These are phyloP conservation scores for Drosophila tripunctata DNA, from an alignment of 2,888 invertebrate species.

Conservation along the genomic window DNA sequence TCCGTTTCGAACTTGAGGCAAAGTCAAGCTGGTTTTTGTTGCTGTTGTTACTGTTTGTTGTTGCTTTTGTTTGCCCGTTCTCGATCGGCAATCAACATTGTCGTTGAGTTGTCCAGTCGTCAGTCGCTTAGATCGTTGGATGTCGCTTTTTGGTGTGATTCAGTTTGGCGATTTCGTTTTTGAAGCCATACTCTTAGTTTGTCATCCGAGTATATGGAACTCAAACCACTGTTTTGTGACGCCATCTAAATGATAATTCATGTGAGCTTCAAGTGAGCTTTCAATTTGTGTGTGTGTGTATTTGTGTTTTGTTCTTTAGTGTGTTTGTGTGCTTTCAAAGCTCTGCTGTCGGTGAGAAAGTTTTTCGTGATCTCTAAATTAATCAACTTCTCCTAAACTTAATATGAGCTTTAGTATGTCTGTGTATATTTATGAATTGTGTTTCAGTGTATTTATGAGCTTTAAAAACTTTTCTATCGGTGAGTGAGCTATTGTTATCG, in stretches of 20 bases:
- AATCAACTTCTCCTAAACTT: too few relatives aligned
- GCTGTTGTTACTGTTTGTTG: slow-evolving; percentile 12
- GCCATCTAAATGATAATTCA: background rate
- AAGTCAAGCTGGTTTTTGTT: slow-evolving; percentile 45
- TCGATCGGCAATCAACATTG: slow-evolving; percentile 40
- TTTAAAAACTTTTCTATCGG: background rate
- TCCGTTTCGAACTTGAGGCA: slow-evolving; percentile 53
- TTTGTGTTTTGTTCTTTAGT: background rate
- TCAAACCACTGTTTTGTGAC: background rate
- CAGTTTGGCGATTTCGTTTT: slow-evolving; percentile 36
- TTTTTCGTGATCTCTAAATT: too few relatives aligned
- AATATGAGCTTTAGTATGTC: too few relatives aligned
- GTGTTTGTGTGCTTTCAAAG: background rate
- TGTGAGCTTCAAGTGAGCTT: background rate
- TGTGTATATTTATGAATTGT: too few relatives aligned
- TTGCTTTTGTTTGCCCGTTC: slow-evolving; percentile 33
- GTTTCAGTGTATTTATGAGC: too few relatives aligned
- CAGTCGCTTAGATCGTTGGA: slow-evolving; percentile 35
- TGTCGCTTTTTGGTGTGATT: slow-evolving; percentile 58
- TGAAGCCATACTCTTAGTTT: slow-evolving; percentile 9
- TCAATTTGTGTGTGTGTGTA: too few relatives aligned
- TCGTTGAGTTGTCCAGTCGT: slow-evolving; percentile 38
- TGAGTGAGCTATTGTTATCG: too few relatives aligned
- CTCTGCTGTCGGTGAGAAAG: background rate
- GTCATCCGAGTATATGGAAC: background rate